Evolutionary conservation across 1,140 invertebrate species (phyloP).

Genomic region (Ips typographus): DNA sequence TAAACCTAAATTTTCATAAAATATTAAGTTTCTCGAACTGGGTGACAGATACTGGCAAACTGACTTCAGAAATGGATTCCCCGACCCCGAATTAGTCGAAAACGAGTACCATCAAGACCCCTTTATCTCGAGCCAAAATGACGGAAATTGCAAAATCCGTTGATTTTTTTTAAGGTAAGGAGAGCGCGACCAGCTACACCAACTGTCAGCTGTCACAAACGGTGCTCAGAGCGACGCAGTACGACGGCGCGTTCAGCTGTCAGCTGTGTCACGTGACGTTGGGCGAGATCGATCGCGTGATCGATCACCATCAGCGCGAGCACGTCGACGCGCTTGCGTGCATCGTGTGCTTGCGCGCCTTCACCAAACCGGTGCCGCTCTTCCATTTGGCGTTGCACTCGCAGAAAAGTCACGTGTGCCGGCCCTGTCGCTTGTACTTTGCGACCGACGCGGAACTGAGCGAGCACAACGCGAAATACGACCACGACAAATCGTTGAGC

Average conservation of each 20-base stretch:
- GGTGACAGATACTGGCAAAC: too few species aligned
- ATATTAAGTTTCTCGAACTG: too few species aligned
- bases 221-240: constrained; percentile 22
- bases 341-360: constrained; percentile 20
- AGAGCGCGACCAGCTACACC: background rate
- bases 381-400: constrained; percentile 29
- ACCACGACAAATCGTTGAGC: constrained; percentile 26
- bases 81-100: too few species aligned
- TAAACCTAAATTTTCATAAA: too few species aligned
- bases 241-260: constrained; percentile 26
- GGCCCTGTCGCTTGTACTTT: constrained; percentile 21
- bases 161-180: constrained; percentile 11
- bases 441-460: constrained; percentile 17
- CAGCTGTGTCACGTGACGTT: constrained; percentile 17
- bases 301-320: constrained; percentile 12
- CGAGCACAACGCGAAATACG: constrained; percentile 23
- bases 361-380: constrained; percentile 26
- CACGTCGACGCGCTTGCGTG: constrained; percentile 19
- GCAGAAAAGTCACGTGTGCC: constrained; percentile 18
- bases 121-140: too few species aligned
- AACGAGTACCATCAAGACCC: too few species aligned
- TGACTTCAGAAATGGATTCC: too few species aligned
- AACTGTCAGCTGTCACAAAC: constrained; percentile 17
- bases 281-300: constrained; percentile 25
- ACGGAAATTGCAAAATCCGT: too few species aligned